Base-by-base conservation (phyloP, 2,888 invertebrate genomes). In the Epinotia nisella region DNA sequence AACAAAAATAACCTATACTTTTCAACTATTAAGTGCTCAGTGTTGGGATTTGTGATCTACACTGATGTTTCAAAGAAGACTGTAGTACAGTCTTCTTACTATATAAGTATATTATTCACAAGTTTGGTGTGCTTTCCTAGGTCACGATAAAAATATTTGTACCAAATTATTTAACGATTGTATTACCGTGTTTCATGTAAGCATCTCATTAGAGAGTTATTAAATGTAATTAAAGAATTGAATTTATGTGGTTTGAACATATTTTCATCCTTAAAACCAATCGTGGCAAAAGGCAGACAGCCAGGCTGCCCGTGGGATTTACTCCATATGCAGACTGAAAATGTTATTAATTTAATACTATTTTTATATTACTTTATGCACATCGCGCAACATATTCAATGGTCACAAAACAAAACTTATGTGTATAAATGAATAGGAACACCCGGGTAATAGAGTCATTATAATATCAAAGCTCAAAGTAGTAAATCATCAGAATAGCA, bases 231-330 rank as follows among this genome's bases (percentile, higher is more conserved):
- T 17, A n/a, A 11, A 4, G 11, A 59, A 59, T 39, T 39, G 4
- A 17, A 17, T 17, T 58, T 59, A n/a, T 2, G n/a, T 39, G 17
- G 17, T 39, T 49, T 4, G 5, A 35, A 35, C 21, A 39, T 24
- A n/a, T 60, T 69, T 60, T 39, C 51, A 45, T 60, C 39, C 21
- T 21, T 55, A 49, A 65, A 62, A 39, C 61, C 24, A 17, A 61
- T 69, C 41, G 61, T 24, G 2, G 53, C 39, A 41, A 55, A 51
- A 70, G 51, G 24, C 66, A 56, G 66, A 24, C 66, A 10, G 41
- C 13, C 4, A n/a, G 4, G 24, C 5, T 3, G 4, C 69, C 61
- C 69, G 19, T 55, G 61, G 53, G 61, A 61, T 21, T 61, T 70
- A 15, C 51, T 39, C 13, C 53, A 24, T 53, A 21, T 70, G 17